Conservation (phyloP, 1,140 invertebrate species). For the Hycleus phaleratus region DNA sequence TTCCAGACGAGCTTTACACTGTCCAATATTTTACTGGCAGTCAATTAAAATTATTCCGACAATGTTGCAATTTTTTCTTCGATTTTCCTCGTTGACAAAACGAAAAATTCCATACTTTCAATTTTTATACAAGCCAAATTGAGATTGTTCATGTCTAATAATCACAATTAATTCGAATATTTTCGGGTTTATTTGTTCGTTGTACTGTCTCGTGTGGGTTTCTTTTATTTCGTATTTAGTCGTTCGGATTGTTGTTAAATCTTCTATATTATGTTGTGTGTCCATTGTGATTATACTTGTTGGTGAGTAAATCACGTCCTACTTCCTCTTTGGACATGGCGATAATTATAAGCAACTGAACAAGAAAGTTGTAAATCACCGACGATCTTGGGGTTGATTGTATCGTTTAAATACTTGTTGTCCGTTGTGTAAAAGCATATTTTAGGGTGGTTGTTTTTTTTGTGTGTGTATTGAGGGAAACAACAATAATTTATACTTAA, state of each 20-base stretch:
- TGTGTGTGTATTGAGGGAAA: neutral
- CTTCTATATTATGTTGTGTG: neutral
- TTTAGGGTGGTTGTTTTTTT: conserved; percentile 1
- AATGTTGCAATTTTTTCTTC: neutral
- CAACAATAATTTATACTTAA: conserved; percentile 8
- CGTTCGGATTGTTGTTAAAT: too few relatives aligned
- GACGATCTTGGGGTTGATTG: conserved; percentile 3
- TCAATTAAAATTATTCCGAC: conserved; percentile 25
- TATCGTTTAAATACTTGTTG: neutral
- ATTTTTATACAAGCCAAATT: too few relatives aligned
- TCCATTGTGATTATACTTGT: neutral
- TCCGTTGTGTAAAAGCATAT: neutral
- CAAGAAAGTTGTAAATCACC: neutral
- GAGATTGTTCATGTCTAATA: too few relatives aligned
- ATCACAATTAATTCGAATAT: too few relatives aligned
- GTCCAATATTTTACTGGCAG: conserved; percentile 22
- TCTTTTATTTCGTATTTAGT: too few relatives aligned
- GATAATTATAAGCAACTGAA: conserved; percentile 10
- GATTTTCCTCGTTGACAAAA: too few relatives aligned
- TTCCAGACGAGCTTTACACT: conserved; percentile 21
- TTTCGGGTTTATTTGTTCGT: too few relatives aligned
- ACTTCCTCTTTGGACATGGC: conserved; percentile 5
- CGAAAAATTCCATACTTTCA: too few relatives aligned
- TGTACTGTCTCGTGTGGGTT: too few relatives aligned
- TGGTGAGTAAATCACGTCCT: conserved; percentile 8